Conservation (phyloP, 2,113 vertebrate species). For the Oryzias melastigma region DNA sequence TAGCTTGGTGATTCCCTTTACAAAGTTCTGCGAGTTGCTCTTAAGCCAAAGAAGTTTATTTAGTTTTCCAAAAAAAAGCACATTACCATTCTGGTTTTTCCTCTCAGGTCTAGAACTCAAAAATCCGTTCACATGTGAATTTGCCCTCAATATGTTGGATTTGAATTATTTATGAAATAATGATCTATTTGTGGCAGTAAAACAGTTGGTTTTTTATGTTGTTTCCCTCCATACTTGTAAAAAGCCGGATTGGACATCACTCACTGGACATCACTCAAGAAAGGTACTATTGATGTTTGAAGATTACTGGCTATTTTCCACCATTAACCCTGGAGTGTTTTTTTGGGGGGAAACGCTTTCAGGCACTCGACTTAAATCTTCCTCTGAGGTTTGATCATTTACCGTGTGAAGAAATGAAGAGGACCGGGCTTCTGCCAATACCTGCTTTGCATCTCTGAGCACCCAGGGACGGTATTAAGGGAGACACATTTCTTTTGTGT, state of each 20-base stretch:
- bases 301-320: slow-evolving; percentile 47
- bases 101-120: neutral
- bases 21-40: neutral
- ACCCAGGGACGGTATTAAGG: slow-evolving; percentile 54
- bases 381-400: slow-evolving; percentile 62
- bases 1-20: neutral
- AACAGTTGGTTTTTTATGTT: too few species aligned
- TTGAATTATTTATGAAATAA: too few species aligned
- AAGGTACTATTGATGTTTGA: slow-evolving; percentile 54
- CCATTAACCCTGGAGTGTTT: slow-evolving; percentile 49
- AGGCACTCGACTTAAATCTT: slow-evolving; percentile 55
- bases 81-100: neutral
- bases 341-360: slow-evolving; percentile 32
- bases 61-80: neutral
- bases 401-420: slow-evolving; percentile 38
- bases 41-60: neutral
- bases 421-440: slow-evolving; percentile 35
- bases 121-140: neutral
- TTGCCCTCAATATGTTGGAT: neutral
- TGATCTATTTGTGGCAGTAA: too few species aligned
- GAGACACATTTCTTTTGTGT: slow-evolving; percentile 55
- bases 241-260: slow-evolving; percentile 31
- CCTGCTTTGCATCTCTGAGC: slow-evolving; percentile 44
- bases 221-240: neutral
- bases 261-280: slow-evolving; percentile 24